Percentiles rank a stretch among this genome's conserved stretches.
Conservation (phyloP, 2,113 vertebrate species). For the Channa argus region DNA sequence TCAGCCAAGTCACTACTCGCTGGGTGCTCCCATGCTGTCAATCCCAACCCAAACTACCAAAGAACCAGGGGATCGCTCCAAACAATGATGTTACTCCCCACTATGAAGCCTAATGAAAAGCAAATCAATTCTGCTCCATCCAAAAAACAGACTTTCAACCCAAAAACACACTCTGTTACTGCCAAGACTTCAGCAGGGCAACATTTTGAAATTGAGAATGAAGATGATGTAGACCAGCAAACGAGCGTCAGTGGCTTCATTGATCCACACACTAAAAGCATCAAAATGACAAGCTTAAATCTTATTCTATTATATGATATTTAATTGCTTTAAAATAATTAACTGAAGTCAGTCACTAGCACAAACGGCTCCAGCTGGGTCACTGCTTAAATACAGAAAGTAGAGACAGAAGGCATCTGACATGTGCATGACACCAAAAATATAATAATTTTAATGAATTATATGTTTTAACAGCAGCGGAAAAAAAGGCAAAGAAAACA, state of each 20-base stretch:
- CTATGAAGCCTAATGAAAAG: conserved; percentile 59
- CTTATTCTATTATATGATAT: conserved; percentile 12
- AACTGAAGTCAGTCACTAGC: not conserved
- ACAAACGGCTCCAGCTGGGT: conserved; percentile 13
- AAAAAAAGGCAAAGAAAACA: not conserved
- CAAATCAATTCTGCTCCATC: conserved; percentile 55
- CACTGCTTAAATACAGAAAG: not conserved
- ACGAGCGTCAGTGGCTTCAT: conserved; percentile 31
- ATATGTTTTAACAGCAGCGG: conserved; percentile 27
- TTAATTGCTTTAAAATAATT: conserved; percentile 12
- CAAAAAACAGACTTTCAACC: conserved; percentile 41
- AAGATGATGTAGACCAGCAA: conserved; percentile 38
- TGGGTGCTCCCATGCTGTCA: conserved; percentile 48
- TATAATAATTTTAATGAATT: conserved; percentile 43
- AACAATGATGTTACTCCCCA: conserved; percentile 63
- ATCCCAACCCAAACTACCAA: conserved; percentile 22
- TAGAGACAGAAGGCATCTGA: not conserved
- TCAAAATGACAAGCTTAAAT: conserved; percentile 9
- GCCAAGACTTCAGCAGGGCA: conserved; percentile 46
- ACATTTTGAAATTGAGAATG: conserved; percentile 48
- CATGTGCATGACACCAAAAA: conserved; percentile 28
- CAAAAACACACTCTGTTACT: conserved; percentile 45
- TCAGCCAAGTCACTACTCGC: conserved; percentile 67
- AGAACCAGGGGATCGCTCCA: conserved; percentile 47
- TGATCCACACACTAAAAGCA: conserved; percentile 20